Base-by-base conservation (phyloP, 2,797 vertebrate genomes). In the Erpetoichthys calabaricus region DNA sequence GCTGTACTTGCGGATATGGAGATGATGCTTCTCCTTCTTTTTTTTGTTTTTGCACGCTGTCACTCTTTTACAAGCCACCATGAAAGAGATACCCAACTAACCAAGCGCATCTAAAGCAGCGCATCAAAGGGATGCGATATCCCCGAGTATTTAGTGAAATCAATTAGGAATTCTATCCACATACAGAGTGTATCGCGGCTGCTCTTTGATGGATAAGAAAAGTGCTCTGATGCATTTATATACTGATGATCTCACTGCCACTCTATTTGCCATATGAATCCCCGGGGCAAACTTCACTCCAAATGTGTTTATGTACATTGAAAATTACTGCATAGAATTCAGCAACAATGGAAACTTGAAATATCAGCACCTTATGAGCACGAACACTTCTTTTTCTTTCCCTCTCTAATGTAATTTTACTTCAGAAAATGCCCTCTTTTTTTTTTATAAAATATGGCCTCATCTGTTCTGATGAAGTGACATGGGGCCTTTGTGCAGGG, bases 151-250 rank as follows among this genome's bases (percentile, higher is more conserved):
- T 59, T 61, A 44, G 56, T 61, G 44, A 44, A 47, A 58, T 65
- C 68, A 67, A 62, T 66, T 72, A 67, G 65, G 54, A 67, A 73
- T 60, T 59, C 53, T 46, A 65, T 63, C 58, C 63, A 57, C 56
- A 59, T 10, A 42, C 5, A 7, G 9, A 55, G 56, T 57, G 57
- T 51, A 60, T 45, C 3, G 45, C 57, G n/a, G 7, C 8, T n/a
- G 44, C 53, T 45, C 55, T 63, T 54, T 60, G 63, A 62, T 10
- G 51, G 57, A 60, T 44, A 56, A 7, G 49, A 50, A 6, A 60
- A 44, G 45, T 54, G 59, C 45, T 44, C 45, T 42, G 50, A 54
- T 59, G 52, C 10, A 45, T 45, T 47, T 50, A 44, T 60, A 42
- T 44, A 49, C 45, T 42, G 44, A 3, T 43, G 47, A 53, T 51